phyloP scores from a whole-genome alignment of 2,888 invertebrate genomes.

The Drosophila setosimentum region DNA sequence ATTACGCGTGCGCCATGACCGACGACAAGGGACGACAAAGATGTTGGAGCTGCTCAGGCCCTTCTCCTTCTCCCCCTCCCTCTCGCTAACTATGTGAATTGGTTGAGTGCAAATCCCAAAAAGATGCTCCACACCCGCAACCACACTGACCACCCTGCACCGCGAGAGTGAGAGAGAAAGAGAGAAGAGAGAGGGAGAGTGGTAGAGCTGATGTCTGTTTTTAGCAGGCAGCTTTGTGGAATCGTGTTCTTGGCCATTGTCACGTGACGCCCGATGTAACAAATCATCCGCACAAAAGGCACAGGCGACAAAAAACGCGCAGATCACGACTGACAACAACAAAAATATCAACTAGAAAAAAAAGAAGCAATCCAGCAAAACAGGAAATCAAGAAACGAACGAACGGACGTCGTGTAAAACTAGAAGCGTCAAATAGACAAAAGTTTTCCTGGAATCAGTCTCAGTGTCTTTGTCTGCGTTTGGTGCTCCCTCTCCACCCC shows the following conservation, averaged over 20 bases:
- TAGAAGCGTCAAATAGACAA: slow-evolving; percentile 82
- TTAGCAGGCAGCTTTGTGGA: slow-evolving; percentile 45
- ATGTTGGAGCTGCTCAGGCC: slow-evolving; percentile 15
- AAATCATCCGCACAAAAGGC: slow-evolving; percentile 81
- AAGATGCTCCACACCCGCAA: slow-evolving; percentile 14
- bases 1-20: slow-evolving; percentile 71
- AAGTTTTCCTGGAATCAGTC: slow-evolving; percentile 70
- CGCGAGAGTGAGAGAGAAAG: background rate
- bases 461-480: slow-evolving; percentile 22
- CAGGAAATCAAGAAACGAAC: slow-evolving; percentile 35
- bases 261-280: slow-evolving; percentile 85
- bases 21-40: slow-evolving; percentile 46
- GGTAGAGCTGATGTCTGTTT: slow-evolving; percentile 47
- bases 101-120: slow-evolving; percentile 62
- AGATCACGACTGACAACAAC: slow-evolving; percentile 75
- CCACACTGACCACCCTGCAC: slow-evolving; percentile 25
- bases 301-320: slow-evolving; percentile 81
- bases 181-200: background rate
- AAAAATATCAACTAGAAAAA: background rate
- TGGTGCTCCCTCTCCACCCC: background rate
- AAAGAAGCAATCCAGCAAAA: slow-evolving; percentile 13
- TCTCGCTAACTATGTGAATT: background rate
- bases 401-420: slow-evolving; percentile 70
- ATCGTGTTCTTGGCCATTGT: slow-evolving; percentile 85
- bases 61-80: too few species aligned